phyloP scores from a whole-genome alignment of 2,888 invertebrate genomes.

The Koerneria pararmatus region DNA sequence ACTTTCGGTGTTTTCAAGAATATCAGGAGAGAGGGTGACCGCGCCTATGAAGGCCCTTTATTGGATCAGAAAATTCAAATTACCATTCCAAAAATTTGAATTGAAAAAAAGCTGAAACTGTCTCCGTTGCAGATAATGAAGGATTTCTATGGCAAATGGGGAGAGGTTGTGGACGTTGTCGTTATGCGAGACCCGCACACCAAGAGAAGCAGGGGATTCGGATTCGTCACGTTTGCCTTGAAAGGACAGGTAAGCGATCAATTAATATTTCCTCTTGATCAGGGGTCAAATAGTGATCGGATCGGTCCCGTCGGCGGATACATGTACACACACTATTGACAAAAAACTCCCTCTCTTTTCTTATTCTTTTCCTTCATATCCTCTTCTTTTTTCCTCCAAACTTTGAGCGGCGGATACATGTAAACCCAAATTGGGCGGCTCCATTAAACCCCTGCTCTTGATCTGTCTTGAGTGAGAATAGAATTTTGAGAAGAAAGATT shows the following conservation, averaged over 20 bases:
- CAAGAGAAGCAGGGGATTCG: conserved; percentile 89
- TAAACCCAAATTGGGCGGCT: no score
- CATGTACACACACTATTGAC: no score
- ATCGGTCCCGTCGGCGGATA: no score
- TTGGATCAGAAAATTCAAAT: neutral
- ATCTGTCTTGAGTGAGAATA: no score
- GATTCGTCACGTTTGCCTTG: conserved; percentile 86
- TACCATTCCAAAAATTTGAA: neutral
- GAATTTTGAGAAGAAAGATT: no score
- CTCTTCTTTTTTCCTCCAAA: no score
- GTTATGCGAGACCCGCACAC: conserved; percentile 94
- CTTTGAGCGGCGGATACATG: no score
- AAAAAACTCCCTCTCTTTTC: no score
- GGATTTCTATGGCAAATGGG: conserved; percentile 69
- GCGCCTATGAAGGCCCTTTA: neutral
- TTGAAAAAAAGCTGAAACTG: neutral
- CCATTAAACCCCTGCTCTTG: no score
- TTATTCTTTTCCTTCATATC: no score
- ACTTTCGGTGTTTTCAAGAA: neutral
- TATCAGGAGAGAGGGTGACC: neutral
- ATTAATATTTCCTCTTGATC: neutral
- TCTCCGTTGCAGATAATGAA: conserved; percentile 24
- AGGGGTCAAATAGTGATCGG: no score
- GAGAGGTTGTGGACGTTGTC: conserved; percentile 89
- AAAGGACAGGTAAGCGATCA: conserved; percentile 29